Percentiles rank a stretch among this genome's conserved stretches.
phyloP scores from a whole-genome alignment of 2,888 invertebrate species.

The Thereva unica region DNA sequence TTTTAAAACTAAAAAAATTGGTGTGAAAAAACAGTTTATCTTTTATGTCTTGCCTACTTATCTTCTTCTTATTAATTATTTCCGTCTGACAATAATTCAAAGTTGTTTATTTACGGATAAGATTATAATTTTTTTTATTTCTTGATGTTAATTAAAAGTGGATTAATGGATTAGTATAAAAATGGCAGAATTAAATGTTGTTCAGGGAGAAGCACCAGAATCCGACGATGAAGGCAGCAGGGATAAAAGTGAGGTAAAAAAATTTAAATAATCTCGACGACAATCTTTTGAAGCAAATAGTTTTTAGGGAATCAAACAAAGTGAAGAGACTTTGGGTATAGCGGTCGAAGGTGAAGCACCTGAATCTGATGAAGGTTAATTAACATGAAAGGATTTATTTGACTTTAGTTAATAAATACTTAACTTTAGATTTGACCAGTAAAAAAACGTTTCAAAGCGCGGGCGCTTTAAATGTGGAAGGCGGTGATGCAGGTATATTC shows the following conservation, averaged over 20 bases:
- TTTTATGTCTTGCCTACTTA: no score
- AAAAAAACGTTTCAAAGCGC: not conserved
- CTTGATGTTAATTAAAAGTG: not conserved
- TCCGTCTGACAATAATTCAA: no score
- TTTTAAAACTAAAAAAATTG: no score
- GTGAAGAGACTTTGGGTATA: no score
- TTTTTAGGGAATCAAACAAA: no score
- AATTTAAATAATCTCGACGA: no score
- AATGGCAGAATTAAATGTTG: slow-evolving; percentile 13
- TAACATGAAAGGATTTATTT: not conserved
- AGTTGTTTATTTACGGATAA: no score
- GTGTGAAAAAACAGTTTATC: no score
- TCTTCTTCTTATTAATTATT: no score
- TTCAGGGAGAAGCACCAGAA: slow-evolving; percentile 22
- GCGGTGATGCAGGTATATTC: not conserved
- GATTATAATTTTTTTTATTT: no score
- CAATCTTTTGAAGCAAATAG: no score
- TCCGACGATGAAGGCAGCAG: slow-evolving; percentile 10
- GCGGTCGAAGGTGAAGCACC: slow-evolving; percentile 42
- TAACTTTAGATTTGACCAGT: not conserved
- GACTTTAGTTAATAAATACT: not conserved
- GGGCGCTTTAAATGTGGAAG: not conserved
- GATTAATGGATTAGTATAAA: not conserved
- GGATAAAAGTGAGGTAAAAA: not conserved
- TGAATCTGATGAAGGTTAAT: slow-evolving; percentile 44